Evolutionary conservation across 1,140 invertebrate genomes (phyloP), one percentile per base, ranked within the genome.

Genomic region (Drosophila leontia): DNA sequence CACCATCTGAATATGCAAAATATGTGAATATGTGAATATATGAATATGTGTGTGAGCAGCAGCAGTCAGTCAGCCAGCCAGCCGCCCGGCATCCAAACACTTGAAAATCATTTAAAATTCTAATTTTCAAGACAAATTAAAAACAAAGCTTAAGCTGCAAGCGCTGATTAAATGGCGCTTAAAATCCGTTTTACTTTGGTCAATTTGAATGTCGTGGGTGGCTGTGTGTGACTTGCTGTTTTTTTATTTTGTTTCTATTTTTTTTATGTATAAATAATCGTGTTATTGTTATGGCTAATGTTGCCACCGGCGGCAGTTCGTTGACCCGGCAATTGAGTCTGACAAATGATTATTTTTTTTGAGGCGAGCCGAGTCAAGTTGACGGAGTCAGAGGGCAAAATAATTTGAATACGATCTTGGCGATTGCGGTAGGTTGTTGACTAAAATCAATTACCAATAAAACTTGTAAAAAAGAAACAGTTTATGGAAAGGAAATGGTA

Each of bases 111-210:
- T 90, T 88, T 88, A 88, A 88, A 88, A 90, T 88, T 90, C 85
- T 90, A 90, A 88, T 90, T 88, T 85, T 85, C 84, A 90, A 88
- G 84, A 80, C 85, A 90, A 88, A 88, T 87, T 81, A 84, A 87
- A 88, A 80, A 81, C 84, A 88, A 78, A 83, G 77, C 67, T 50
- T 60, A 57, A 75, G 84, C 84, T 87, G 68, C 77, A 81, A 62
- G 77, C 84, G 74, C 74, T 81, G 85, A 88, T 88, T 88, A 88
- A 88, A 88, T 81, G 84, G 85, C 85, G 85, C 84, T 80, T 88
- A 75, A 80, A 90, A 78, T 80, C 71, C 58, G 44, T 60, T 75
- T 72, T 59, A 51, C 61, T 78, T 80, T 90, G 85, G 78, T 75
- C 78, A 79, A 84, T 84, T 75, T 80, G 48, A 88, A 78, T 80